Base-by-base conservation (phyloP, 2,888 invertebrate species). In the Polietes domitor region DNA sequence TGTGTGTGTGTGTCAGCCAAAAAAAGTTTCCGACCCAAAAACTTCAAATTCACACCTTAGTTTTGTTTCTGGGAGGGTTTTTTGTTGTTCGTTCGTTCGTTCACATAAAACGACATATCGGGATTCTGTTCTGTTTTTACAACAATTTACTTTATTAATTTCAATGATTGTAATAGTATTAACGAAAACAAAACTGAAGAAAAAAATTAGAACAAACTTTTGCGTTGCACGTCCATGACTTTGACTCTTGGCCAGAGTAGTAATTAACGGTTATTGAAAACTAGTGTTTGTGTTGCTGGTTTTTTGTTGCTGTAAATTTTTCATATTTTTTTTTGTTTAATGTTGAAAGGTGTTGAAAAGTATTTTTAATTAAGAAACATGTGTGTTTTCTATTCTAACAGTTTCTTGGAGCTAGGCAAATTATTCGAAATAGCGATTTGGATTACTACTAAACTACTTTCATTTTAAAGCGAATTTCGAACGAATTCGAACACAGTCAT, bases 161-260 rank as follows among this genome's bases (percentile, higher is more conserved):
- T 65, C 65, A 37, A 21, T 53, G 24, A 19, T 53, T 53, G 53
- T 53, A 3, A 15, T 10, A 65, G 41, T 19, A 53, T 21, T 53
- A 21, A 21, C 4, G 9, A 32, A 17, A 63, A 65, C 19, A 65
- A 37, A 65, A 10, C 7, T 9, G 7, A 63, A 28, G 3, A 32
- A n/a, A 32, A 68, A 76, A 75, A 1, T 3, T 43, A 71, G 70
- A 80, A 80, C 83, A 74, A 80, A 41, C 71, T 76, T n/a, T n/a
- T 78, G 68, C 21, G 28, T 43, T 63, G 43, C 37, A 77, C 61
- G 73, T 10, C 84, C 81, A 78, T 84, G 76, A 78, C 84, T 80
- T 80, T 80, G 80, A 75, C 77, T 79, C 72, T 75, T 41, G 19
- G 73, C 24, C 15, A 58, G 75, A 50, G 17, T 58, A 50, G 17